phyloP scores from a whole-genome alignment of 2,113 vertebrate species.

The Corapipo altera region DNA sequence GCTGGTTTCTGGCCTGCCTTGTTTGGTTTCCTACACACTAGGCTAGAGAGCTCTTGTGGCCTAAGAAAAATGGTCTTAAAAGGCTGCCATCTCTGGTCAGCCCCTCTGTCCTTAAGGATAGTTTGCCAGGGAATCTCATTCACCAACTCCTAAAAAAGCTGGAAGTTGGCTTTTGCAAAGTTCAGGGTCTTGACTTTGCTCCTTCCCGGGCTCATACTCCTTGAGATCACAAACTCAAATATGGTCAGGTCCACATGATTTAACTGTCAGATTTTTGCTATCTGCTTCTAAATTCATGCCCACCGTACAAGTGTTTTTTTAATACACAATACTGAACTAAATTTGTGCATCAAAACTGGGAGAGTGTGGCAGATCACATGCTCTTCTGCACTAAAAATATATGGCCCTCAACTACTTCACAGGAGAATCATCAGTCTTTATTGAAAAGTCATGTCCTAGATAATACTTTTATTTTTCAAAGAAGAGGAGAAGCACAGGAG shows the following conservation, averaged over 20 bases:
- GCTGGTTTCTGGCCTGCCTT: accelerated
- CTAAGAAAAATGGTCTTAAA: background rate
- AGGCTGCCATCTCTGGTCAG: background rate
- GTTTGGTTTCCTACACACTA: background rate
- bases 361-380: background rate
- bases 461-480: background rate
- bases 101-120: background rate
- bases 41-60: background rate
- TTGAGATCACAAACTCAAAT: background rate
- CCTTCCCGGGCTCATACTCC: background rate
- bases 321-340: background rate
- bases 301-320: background rate
- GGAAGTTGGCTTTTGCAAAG: background rate
- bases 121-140: background rate
- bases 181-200: background rate
- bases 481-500: background rate
- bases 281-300: background rate
- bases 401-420: background rate
- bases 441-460: background rate
- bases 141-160: background rate
- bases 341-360: background rate
- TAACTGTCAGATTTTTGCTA: background rate
- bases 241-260: background rate
- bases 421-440: background rate
- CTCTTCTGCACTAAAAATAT: background rate